Evolutionary conservation across 2,113 vertebrate genomes (phyloP).

Genomic region (Nothoprocta perdicaria): DNA sequence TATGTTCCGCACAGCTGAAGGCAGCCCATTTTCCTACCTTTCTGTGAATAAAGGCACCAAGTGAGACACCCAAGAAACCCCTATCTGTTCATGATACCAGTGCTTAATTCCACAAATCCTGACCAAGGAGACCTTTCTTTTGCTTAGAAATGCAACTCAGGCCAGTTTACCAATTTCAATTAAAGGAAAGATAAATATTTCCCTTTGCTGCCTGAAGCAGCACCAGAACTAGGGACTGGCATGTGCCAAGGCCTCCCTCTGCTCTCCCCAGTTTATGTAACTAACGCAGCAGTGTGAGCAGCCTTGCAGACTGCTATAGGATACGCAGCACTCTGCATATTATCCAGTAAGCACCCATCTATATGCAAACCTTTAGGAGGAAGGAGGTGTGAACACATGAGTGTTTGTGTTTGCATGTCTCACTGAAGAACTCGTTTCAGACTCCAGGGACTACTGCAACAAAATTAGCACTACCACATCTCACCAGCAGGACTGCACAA

Average conservation of each 20-base stretch:
- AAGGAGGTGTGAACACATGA: not conserved
- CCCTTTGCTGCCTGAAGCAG: not conserved
- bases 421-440: not conserved
- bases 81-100: not conserved
- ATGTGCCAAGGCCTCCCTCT: not conserved
- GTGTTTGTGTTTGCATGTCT: fast-evolving
- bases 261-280: fast-evolving
- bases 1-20: not conserved
- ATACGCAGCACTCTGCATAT: not conserved
- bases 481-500: not conserved
- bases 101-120: not conserved
- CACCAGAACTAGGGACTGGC: fast-evolving
- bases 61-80: not conserved
- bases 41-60: not conserved
- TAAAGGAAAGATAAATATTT: too few relatives aligned
- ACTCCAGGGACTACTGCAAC: fast-evolving
- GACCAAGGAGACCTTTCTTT: fast-evolving
- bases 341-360: not conserved
- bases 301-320: not conserved
- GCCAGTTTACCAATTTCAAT: not conserved
- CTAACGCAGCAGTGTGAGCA: fast-evolving
- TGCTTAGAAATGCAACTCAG: not conserved
- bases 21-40: not conserved
- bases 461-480: not conserved
- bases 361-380: fast-evolving